Evolutionary conservation across 2,888 invertebrate species (phyloP), one percentile per base, ranked within the genome.

Genomic region (Pterostichus madidus): DNA sequence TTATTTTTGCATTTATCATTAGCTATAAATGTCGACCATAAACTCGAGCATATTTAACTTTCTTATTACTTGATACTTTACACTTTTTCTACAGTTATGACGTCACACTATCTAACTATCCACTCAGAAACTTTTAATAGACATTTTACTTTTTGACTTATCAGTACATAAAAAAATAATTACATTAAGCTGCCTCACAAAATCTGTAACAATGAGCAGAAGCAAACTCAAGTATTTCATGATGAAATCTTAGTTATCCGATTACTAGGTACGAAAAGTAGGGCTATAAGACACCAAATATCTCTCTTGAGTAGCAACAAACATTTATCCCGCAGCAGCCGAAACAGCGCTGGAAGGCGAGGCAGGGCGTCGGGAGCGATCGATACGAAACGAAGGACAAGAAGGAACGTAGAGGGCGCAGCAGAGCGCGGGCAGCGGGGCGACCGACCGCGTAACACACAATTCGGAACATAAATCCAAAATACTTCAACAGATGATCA

Each of bases 191-290:
- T 39, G 5, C 3, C 39, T 5, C 8, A 39, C 5, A 39, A 39
- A 39, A 5, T 8, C 39, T 39, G 39, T 39, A 39, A 39, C 6
- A 8, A 10, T 59, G 11, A 59, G 31, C 64, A 64, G 39, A 71
- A 71, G 15, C n/a, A 71, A 71, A 71, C 44, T 71, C 39, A 71
- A 17, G 44, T 39, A 15, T 13, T 35, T 24, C 10, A 31, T 11
- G 31, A 61, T 31, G 8, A 17, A 61, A 61, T 13, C 31, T 39
- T 64, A 64, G 64, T 64, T 32, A 71, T 44, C 68, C 68, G 68
- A 71, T 71, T 71, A 71, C 39, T 71, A 71, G 68, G 68, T 71
- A 71, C 13, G 68, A 71, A 71, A 71, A 71, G 68, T 71, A 44
- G 68, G 68, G 68, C 68, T 71, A 44, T 64, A 71, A 71, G 68